These are phyloP conservation scores for Nomada flava DNA, from an alignment of 2,888 invertebrate species.

Conservation along the genomic window DNA sequence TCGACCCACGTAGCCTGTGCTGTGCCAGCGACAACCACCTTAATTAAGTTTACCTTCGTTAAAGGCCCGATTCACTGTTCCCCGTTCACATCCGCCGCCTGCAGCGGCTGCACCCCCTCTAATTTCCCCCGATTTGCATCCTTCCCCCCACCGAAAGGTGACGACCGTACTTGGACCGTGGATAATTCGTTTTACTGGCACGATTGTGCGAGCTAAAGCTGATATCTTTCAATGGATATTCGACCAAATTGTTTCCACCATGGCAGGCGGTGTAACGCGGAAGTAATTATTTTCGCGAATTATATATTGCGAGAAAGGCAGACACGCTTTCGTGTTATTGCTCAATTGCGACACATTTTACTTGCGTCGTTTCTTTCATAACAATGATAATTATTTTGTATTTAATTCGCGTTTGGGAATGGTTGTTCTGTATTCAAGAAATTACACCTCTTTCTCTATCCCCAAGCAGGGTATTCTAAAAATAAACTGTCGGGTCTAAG, in stretches of 20 bases:
- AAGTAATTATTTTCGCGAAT: too few species aligned
- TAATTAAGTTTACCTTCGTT: constrained; percentile 64
- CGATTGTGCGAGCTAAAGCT: neutral
- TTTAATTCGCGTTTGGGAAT: too few species aligned
- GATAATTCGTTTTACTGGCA: constrained; percentile 28
- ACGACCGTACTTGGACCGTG: neutral
- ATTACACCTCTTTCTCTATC: neutral
- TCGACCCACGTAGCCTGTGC: constrained; percentile 40
- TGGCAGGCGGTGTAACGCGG: too few species aligned
- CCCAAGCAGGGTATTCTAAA: neutral
- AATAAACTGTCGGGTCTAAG: neutral
- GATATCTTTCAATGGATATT: neutral
- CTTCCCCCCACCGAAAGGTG: constrained; percentile 12
- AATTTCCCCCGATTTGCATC: constrained; percentile 38
- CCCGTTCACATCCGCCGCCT: constrained; percentile 53
- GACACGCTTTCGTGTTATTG: too few species aligned
- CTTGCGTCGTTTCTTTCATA: too few species aligned
- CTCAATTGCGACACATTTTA: too few species aligned
- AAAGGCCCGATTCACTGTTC: constrained; percentile 55
- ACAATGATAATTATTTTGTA: too few species aligned
- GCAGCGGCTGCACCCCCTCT: constrained; percentile 24
- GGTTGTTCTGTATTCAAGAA: neutral
- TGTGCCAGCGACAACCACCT: constrained; percentile 49
- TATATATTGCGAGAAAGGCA: too few species aligned
- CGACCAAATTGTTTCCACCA: neutral